Evolutionary conservation across 92 coral and sea anemone species (phyloP).

Genomic region (Porites evermanni): DNA sequence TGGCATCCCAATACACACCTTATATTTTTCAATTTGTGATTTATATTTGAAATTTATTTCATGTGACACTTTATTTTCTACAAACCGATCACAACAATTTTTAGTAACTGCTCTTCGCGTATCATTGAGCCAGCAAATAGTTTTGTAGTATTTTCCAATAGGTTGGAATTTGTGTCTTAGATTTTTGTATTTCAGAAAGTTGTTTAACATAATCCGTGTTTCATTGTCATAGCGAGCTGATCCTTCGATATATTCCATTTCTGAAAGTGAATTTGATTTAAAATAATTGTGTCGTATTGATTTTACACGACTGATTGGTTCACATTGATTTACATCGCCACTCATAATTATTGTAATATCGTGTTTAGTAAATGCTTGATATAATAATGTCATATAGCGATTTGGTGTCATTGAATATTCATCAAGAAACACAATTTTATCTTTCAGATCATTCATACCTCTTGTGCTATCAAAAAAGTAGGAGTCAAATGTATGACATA

Average conservation of each 20-base stretch:
- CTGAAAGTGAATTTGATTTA: background rate
- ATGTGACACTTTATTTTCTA: background rate
- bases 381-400: conserved; percentile 35
- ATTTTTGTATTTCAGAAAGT: conserved; percentile 21
- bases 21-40: conserved; percentile 20
- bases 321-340: conserved; percentile 14
- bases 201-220: conserved; percentile 29
- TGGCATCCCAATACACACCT: conserved; percentile 9
- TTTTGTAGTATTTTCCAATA: background rate
- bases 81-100: background rate
- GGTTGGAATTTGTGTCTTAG: background rate
- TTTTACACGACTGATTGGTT: conserved; percentile 36
- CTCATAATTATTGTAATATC: background rate
- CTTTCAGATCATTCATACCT: conserved; percentile 14
- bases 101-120: background rate
- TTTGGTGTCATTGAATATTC: conserved; percentile 46
- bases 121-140: conserved; percentile 11
- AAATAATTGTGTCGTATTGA: background rate
- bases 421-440: conserved; percentile 22
- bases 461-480: background rate
- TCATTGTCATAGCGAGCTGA: conserved; percentile 23
- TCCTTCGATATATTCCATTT: conserved; percentile 25
- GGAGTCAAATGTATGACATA: too few relatives aligned
- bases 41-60: conserved; percentile 16
- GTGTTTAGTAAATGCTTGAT: background rate